Conservation (phyloP, 2,888 invertebrate species). For the Acleris laterana region DNA sequence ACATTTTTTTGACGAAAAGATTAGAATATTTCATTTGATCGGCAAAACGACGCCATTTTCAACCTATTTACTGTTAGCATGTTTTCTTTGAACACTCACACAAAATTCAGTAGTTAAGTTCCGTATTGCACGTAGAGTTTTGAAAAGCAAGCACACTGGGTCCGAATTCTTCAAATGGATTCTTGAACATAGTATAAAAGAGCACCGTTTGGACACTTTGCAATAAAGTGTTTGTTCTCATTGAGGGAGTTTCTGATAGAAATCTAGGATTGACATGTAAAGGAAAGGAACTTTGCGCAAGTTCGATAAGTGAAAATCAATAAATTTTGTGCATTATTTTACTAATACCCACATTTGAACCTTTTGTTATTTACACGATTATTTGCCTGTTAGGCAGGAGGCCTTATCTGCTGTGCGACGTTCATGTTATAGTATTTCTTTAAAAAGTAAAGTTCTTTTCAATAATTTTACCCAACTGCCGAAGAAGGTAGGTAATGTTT, state of each 20-base stretch:
- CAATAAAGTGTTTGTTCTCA: conserved; percentile 38
- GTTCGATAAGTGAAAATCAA: conserved; percentile 40
- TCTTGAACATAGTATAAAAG: neutral
- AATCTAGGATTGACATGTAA: conserved; percentile 31
- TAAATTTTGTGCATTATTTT: conserved; percentile 34
- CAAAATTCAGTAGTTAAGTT: conserved; percentile 15
- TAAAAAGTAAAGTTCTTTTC: too few relatives aligned
- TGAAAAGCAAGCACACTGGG: neutral
- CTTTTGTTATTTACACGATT: conserved; percentile 7
- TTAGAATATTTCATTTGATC: conserved; percentile 54
- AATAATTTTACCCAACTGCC: too few relatives aligned
- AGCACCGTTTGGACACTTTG: conserved; percentile 12
- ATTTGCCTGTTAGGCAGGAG: neutral
- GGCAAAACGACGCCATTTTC: conserved; percentile 83
- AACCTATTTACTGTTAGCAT: conserved; percentile 58
- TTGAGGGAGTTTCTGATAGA: conserved; percentile 32
- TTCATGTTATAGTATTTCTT: too few relatives aligned
- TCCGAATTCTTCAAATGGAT: neutral
- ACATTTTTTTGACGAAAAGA: conserved; percentile 65
- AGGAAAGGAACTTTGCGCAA: conserved; percentile 38
- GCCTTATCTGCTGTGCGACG: too few relatives aligned
- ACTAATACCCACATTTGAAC: conserved; percentile 11
- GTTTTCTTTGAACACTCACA: conserved; percentile 39
- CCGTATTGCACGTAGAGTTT: conserved; percentile 8
- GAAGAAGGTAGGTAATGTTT: too few relatives aligned